A percentile compares a stretch with the other conserved stretches of the same genome.
phyloP scores from a whole-genome alignment of 2,113 vertebrate genomes.

The Bufo bufo region DNA sequence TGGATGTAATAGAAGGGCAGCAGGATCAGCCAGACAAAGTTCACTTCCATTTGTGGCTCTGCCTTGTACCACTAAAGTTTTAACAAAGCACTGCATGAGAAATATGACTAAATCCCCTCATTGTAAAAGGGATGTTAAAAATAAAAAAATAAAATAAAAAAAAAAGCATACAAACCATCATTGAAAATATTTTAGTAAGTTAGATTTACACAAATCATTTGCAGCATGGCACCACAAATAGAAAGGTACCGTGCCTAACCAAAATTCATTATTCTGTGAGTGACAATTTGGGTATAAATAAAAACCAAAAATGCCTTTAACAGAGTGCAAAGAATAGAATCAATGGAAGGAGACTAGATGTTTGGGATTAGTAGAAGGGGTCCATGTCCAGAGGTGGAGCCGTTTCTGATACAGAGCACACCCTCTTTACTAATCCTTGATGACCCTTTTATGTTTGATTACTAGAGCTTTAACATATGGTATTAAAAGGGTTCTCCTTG shows the following conservation, averaged over 20 bases:
- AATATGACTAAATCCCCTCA: background rate
- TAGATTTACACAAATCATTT: constrained; percentile 37
- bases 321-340: background rate
- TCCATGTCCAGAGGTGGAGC: no score
- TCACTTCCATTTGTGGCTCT: constrained; percentile 7
- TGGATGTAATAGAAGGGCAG: background rate
- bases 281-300: background rate
- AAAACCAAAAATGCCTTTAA: background rate
- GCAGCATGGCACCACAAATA: background rate
- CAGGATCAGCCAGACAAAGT: background rate
- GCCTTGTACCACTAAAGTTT: constrained; percentile 16
- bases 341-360: background rate
- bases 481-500: background rate
- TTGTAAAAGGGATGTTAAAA: background rate
- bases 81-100: constrained; percentile 19
- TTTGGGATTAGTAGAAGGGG: background rate
- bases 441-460: no score
- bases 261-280: background rate
- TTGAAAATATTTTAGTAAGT: constrained; percentile 46
- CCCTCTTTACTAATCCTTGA: background rate
- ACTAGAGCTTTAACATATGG: background rate
- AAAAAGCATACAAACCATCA: background rate
- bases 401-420: no score
- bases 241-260: background rate
- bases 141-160: constrained; percentile 5